Evolutionary conservation across 2,888 invertebrate species (phyloP), one percentile per base, ranked within the genome.

Genomic region (Coleophora deauratella): DNA sequence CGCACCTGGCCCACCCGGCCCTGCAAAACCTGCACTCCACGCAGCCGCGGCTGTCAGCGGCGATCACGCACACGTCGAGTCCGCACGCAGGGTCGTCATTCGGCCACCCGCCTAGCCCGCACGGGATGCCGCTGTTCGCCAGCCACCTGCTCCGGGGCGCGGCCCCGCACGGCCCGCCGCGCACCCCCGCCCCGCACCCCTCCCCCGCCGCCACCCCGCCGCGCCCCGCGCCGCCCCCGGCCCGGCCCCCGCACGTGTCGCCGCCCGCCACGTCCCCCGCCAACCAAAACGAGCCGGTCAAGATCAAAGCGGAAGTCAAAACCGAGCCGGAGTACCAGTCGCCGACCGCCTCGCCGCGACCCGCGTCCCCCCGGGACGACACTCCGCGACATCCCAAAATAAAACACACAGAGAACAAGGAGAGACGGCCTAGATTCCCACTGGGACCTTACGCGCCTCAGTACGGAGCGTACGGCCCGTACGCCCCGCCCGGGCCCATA

Each of bases 391-490:
- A 78, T 38, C 82, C 82, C 6, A 82, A 85, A 53, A 76, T 86
- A 21, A 86, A 86, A 44, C 76, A 74, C 46, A 85, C 85, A 0
- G 86, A 86, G 43, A 76, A 74, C 50, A 85, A 85, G 52, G 80
- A 79, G 37, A 63, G 86, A 0, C 63, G 72, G 33, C 78, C 72
- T 53, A 66, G 75, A 9, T 82, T 61, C 50, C 86, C 86, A 28
- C 70, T 82, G 2, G 86, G 86, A 0, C 86, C 86, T 0, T 86
- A 86, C 61, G 86, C 86, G 36, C 86, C 86, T 1, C 81, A 80
- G 46, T 85, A 80, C 53, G 78, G 73, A 0, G 75, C 81, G 1
- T 82, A 82, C 59, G 77, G 79, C 0, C 85, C 84, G 0, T 84
- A 82, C 59, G 82, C 80, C 35, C 81, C 80, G 37, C 52, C 47